phyloP scores from a whole-genome alignment of 2,888 invertebrate species.

The Himalopsyche japonica region DNA sequence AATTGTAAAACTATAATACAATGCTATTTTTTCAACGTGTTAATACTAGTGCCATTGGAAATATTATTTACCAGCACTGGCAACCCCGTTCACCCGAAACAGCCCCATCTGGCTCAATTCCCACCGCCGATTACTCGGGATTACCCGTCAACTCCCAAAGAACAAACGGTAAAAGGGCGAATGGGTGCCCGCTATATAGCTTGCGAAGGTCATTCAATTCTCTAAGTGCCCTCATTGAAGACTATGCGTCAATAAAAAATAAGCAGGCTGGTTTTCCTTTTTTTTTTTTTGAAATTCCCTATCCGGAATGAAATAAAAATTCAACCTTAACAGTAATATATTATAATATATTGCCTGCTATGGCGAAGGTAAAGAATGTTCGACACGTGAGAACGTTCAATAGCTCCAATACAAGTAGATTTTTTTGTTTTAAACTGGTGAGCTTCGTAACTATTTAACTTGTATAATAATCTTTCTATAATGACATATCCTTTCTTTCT shows the following conservation, averaged over 20 bases:
- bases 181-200: neutral
- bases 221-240: neutral
- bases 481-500: no score
- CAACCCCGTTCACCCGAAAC: neutral
- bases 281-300: neutral
- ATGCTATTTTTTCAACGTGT: neutral
- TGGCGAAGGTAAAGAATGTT: no score
- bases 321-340: no score
- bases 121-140: neutral
- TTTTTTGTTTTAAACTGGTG: no score
- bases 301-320: no score
- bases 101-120: neutral
- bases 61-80: neutral
- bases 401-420: no score
- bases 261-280: neutral
- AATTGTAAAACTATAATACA: no score
- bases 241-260: neutral
- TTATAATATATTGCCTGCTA: no score
- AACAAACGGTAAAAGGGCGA: neutral
- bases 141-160: neutral
- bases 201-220: neutral
- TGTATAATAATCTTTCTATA: no score
- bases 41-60: neutral
- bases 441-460: no score
- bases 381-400: no score